Conservation (phyloP, 2,888 invertebrate species). For the Hemithea aestivaria region DNA sequence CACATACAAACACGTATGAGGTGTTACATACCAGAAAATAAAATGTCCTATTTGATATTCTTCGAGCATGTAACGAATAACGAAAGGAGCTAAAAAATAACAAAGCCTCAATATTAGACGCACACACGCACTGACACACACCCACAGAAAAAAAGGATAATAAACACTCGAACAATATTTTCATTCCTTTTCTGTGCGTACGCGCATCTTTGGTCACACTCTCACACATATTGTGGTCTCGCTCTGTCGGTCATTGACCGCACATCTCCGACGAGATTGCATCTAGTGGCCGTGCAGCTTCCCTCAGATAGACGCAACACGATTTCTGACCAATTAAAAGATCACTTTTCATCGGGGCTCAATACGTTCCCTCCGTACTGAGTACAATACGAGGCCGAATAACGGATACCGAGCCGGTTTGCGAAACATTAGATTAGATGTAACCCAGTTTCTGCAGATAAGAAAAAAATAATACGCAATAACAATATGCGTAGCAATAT, state of each 20-base stretch:
- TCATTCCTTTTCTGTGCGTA: conserved; percentile 77
- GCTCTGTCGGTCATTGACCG: conserved; percentile 70
- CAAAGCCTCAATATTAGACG: conserved; percentile 53
- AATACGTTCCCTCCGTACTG: conserved; percentile 5
- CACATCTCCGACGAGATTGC: conserved; percentile 75
- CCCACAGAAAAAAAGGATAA: conserved; percentile 53
- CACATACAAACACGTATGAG: conserved; percentile 25
- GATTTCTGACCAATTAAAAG: conserved; percentile 71
- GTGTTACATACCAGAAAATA: conserved; percentile 32
- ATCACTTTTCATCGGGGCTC: conserved; percentile 44
- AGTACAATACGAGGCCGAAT: conserved; percentile 9
- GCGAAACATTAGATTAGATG: conserved; percentile 53
- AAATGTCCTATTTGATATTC: conserved; percentile 46
- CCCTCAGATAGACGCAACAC: conserved; percentile 66
- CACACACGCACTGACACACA: conserved; percentile 40
- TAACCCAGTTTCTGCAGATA: conserved; percentile 62
- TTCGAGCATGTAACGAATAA: conserved; percentile 37
- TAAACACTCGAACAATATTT: conserved; percentile 73
- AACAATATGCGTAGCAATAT: conserved; percentile 30
- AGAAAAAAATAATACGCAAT: conserved; percentile 56
- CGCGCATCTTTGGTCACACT: conserved; percentile 63
- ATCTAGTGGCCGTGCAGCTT: conserved; percentile 75
- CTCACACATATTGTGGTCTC: conserved; percentile 50
- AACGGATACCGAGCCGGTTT: conserved; percentile 28
- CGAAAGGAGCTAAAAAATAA: conserved; percentile 50